These are phyloP conservation scores for Tragelaphus strepsiceros DNA, from an alignment of 2,113 vertebrate genomes.

Conservation along the genomic window DNA sequence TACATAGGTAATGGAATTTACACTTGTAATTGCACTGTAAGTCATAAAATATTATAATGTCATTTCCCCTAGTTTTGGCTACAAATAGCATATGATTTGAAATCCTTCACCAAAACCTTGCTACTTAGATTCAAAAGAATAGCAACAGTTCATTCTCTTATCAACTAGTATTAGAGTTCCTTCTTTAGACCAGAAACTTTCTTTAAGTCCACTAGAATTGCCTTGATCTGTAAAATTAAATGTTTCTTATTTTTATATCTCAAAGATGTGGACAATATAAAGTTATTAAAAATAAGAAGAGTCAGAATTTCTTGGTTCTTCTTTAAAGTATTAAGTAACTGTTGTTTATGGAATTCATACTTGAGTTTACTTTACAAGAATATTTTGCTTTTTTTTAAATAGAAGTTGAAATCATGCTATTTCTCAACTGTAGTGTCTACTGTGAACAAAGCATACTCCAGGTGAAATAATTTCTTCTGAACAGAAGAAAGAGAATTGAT, in stretches of 20 bases:
- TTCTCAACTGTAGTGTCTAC: neutral
- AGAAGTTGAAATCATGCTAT: neutral
- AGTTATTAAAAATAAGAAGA: conserved; percentile 20
- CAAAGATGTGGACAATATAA: neutral
- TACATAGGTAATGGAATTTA: neutral
- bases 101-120: conserved; percentile 40
- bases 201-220: conserved; percentile 4
- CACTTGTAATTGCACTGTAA: conserved; percentile 41
- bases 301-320: neutral
- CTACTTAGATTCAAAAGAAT: conserved; percentile 53
- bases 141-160: conserved; percentile 52
- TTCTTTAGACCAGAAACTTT: conserved; percentile 54
- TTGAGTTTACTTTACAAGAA: neutral
- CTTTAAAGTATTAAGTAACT: conserved; percentile 8
- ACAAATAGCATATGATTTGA: conserved; percentile 57
- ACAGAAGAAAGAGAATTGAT: neutral
- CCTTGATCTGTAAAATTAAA: conserved; percentile 39
- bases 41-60: conserved; percentile 57
- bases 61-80: conserved; percentile 55
- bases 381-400: neutral
- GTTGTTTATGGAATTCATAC: neutral
- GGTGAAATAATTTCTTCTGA: neutral
- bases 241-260: neutral
- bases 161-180: conserved; percentile 47
- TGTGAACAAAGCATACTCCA: neutral